Conservation (phyloP, 2,888 invertebrate genomes). For the Digitonthophagus gazella region DNA sequence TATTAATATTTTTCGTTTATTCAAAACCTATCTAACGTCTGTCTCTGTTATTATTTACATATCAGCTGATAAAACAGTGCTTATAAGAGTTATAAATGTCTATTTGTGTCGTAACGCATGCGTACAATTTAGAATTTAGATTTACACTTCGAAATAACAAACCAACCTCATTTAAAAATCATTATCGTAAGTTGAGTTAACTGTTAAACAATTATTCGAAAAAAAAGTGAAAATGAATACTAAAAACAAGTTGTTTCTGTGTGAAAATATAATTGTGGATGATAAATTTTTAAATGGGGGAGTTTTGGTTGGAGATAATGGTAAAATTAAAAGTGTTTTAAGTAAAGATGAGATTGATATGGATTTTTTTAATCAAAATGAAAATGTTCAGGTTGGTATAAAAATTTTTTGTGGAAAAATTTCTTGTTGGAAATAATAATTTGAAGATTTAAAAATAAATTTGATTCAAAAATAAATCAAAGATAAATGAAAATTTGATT, state of each 20-base stretch:
- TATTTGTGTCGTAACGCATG: neutral
- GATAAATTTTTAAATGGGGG: slow-evolving; percentile 58
- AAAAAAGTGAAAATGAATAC: neutral
- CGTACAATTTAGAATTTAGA: neutral
- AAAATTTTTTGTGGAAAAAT: too few species aligned
- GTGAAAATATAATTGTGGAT: slow-evolving; percentile 54
- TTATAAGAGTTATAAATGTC: neutral
- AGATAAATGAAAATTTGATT: neutral
- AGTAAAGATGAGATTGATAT: slow-evolving; percentile 51
- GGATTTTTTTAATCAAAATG: slow-evolving; percentile 34
- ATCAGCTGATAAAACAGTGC: neutral
- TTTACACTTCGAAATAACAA: too few species aligned
- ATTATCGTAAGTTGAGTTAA: neutral
- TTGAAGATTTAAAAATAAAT: neutral
- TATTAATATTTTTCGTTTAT: too few species aligned
- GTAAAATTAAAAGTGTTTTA: slow-evolving; percentile 58
- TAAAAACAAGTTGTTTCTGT: slow-evolving; percentile 49
- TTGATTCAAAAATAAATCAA: neutral
- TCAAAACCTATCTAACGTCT: too few species aligned
- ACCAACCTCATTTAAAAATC: neutral
- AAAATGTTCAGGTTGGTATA: neutral
- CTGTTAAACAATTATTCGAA: neutral
- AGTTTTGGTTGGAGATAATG: slow-evolving; percentile 58
- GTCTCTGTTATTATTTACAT: neutral
- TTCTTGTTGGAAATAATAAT: too few species aligned